Base-by-base conservation (phyloP, 2,797 vertebrate genomes). In the Taenioides sp. region DNA sequence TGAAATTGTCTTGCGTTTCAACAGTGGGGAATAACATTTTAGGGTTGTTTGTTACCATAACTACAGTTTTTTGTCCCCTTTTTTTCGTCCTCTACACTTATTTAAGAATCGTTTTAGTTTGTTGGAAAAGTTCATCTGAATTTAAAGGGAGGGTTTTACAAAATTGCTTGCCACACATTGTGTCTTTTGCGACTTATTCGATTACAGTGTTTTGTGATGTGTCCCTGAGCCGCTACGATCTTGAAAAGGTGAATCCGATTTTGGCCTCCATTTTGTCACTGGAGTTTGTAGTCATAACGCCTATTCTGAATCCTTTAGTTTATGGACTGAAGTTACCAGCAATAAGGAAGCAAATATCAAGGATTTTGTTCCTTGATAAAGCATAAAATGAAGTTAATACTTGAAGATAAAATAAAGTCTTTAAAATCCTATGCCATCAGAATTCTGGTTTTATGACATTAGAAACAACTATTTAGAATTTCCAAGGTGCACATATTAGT, bases 251-350 rank as follows among this genome's bases (percentile, higher is more conserved):
- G 5, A 81, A 87, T 71, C 81, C 83, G 28, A 67, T 83, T 28
- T 34, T 84, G 1, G 79, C 82, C n/a, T 43, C 84, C 4, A 80
- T 91, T 67, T 50, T 92, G 1, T 90, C 92, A 22, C 55, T 92
- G 1, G 87, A 87, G 57, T 91, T 91, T 82, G 60, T 91, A 12
- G 10, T 91, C 3, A 86, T 91, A 75, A 89, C 89, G 37, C 90
- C 84, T 1, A 18, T 90, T 54, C 20, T 90, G 31, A 93, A 90
- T 70, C 86, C 92, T 27, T 74, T 93, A 0, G 37, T 91, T 9
- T 92, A 92, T 67, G 81, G 77, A 5, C 28, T 83, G 0, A 81
- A 80, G 23, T 73, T 84, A 61, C 74, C 82, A 16, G 76, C 83
- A 10, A 78, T 81, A 67, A 72, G 70, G 40, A 79, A 11, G 50